Evolutionary conservation across 2,888 invertebrate genomes (phyloP).

Genomic region (Eupithecia inturbata): DNA sequence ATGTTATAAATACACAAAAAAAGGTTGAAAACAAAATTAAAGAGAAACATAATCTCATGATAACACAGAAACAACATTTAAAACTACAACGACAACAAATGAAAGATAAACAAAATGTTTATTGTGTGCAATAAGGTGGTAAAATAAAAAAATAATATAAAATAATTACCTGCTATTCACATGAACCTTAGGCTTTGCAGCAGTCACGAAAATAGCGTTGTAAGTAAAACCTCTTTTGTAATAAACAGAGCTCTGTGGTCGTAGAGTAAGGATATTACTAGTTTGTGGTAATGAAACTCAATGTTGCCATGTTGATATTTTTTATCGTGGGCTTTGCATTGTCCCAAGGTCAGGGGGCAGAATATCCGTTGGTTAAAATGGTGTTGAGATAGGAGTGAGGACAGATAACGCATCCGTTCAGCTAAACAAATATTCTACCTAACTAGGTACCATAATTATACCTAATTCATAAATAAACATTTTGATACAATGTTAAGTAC

Average conservation of each 20-base stretch:
- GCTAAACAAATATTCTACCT: conserved; percentile 8
- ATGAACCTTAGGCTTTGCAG: neutral
- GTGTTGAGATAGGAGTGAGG: conserved; percentile 5
- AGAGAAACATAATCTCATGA: no score
- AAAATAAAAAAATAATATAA: no score
- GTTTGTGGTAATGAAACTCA: neutral
- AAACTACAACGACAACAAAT: no score
- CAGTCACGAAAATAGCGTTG: neutral
- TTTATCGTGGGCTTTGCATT: conserved; percentile 4
- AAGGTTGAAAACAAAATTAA: no score
- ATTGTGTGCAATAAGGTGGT: no score
- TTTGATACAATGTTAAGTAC: neutral
- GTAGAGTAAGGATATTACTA: no score
- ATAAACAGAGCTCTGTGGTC: neutral
- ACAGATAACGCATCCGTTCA: conserved; percentile 25
- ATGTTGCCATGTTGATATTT: neutral
- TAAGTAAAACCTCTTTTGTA: neutral
- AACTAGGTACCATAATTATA: neutral
- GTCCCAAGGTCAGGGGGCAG: conserved; percentile 30
- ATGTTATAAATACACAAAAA: no score
- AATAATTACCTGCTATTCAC: neutral
- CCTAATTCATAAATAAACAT: no score
- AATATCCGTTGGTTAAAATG: conserved; percentile 35
- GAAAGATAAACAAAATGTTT: no score
- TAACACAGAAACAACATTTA: no score